Percentiles rank a stretch among this genome's conserved stretches.
phyloP scores from a whole-genome alignment of 37 sponge, comb jelly and placozoan genomes.

The Agelas oroides region DNA sequence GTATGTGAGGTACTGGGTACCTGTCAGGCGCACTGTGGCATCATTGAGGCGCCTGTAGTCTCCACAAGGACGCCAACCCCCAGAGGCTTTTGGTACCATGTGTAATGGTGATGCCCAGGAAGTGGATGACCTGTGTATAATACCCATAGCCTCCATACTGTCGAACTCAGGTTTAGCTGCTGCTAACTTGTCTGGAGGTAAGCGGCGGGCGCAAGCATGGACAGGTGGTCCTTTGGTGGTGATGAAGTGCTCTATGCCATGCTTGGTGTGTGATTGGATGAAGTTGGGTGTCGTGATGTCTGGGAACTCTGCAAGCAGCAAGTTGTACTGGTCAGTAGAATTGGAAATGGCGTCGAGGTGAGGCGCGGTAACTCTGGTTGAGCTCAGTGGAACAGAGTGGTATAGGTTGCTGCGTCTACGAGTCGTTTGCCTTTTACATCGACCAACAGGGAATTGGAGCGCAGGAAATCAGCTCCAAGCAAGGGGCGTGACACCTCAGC shows the following conservation, averaged over 20 bases:
- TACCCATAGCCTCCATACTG: no score
- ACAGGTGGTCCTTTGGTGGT: no score
- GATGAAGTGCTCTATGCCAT: no score
- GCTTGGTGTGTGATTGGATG: background rate
- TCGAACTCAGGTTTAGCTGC: conserved; percentile 37
- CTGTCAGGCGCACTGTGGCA: conserved; percentile 34
- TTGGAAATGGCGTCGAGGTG: conserved; percentile 29
- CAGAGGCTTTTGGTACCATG: conserved; percentile 61
- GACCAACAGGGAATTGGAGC: conserved; percentile 46
- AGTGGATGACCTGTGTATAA: no score
- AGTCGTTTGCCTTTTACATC: conserved; percentile 17
- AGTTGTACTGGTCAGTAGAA: conserved; percentile 15
- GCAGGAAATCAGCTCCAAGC: no score
- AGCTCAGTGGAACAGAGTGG: conserved; percentile 1
- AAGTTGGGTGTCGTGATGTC: conserved; percentile 46
- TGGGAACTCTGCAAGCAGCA: conserved; percentile 40
- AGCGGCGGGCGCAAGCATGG: no score
- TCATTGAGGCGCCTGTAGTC: conserved; percentile 33
- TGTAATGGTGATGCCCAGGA: conserved; percentile 51
- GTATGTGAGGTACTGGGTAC: no score
- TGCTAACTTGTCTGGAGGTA: no score
- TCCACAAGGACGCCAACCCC: conserved; percentile 69
- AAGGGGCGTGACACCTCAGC: no score
- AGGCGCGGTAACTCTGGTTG: background rate
- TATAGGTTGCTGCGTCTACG: conserved; percentile 33